These are phyloP conservation scores for Artemia sinica DNA, from an alignment of 2,888 invertebrate species.

Conservation along the genomic window DNA sequence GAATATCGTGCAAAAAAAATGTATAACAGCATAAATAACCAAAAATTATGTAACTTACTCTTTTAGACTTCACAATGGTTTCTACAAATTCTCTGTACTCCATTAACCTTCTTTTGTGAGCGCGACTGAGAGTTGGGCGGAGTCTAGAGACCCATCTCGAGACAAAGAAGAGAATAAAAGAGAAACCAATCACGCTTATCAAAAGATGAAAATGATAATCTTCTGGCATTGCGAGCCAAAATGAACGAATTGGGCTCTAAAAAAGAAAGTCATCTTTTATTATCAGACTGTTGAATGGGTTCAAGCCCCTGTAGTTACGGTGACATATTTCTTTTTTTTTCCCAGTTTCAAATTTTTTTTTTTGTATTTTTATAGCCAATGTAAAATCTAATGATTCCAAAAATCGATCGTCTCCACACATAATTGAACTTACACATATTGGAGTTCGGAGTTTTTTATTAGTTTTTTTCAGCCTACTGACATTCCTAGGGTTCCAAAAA, in stretches of 20 bases:
- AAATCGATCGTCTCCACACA: too few species aligned
- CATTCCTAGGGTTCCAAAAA: too few species aligned
- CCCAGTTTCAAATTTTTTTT: too few species aligned
- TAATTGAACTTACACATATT: too few species aligned
- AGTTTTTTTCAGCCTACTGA: too few species aligned
- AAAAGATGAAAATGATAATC: conserved; percentile 31
- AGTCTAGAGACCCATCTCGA: conserved; percentile 32
- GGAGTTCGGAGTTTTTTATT: too few species aligned
- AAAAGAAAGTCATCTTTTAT: conserved; percentile 9
- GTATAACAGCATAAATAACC: not conserved
- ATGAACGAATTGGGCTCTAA: conserved; percentile 31
- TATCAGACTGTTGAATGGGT: not conserved
- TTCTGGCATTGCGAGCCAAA: conserved; percentile 31
- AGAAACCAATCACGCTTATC: conserved; percentile 29
- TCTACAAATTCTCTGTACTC: conserved; percentile 34
- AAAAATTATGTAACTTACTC: conserved; percentile 29
- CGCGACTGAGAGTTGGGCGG: conserved; percentile 32
- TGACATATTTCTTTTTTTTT: too few species aligned
- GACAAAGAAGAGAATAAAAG: conserved; percentile 31
- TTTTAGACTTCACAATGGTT: conserved; percentile 33
- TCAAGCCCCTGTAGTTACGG: not conserved
- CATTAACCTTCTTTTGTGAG: conserved; percentile 31
- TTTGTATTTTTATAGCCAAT: too few species aligned
- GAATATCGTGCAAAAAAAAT: too few species aligned
- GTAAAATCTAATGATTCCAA: too few species aligned